Evolutionary conservation across 2,888 invertebrate species (phyloP).

Genomic region (Drosophila helvetica): DNA sequence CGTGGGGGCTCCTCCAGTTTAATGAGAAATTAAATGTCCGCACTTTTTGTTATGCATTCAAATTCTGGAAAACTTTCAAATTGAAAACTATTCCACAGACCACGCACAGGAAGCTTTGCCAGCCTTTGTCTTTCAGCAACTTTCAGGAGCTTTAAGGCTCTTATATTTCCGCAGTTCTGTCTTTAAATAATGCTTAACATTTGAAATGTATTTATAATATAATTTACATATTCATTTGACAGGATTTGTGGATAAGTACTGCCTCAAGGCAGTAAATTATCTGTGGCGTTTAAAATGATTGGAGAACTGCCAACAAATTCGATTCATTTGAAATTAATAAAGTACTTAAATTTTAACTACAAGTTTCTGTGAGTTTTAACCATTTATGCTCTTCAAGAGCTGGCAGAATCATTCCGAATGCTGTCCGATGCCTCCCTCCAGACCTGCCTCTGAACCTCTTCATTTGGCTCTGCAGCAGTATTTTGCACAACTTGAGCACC

Average conservation of each 20-base stretch:
- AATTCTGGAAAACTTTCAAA: slow-evolving; percentile 59
- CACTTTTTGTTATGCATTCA: slow-evolving; percentile 59
- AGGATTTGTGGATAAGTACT: too few species aligned
- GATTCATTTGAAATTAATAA: too few species aligned
- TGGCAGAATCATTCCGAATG: background rate
- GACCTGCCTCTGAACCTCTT: background rate
- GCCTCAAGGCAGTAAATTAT: too few species aligned
- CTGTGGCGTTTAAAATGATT: too few species aligned
- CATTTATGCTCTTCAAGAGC: background rate
- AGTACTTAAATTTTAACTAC: background rate
- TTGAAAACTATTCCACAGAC: slow-evolving; percentile 50
- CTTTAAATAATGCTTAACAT: too few species aligned
- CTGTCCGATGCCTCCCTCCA: background rate
- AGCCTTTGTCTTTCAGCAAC: slow-evolving; percentile 2
- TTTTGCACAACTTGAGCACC: slow-evolving; percentile 11
- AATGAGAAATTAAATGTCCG: slow-evolving; percentile 72
- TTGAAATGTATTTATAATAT: too few species aligned
- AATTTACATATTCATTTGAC: too few species aligned
- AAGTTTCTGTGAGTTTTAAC: background rate
- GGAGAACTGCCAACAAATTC: too few species aligned
- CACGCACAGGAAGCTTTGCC: background rate
- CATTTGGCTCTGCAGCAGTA: slow-evolving; percentile 14
- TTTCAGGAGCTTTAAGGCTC: too few species aligned
- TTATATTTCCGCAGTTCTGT: too few species aligned
- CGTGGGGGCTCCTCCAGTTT: slow-evolving; percentile 38